These are phyloP conservation scores for Allobates femoralis DNA, from an alignment of 2,797 vertebrate genomes.

Conservation along the genomic window DNA sequence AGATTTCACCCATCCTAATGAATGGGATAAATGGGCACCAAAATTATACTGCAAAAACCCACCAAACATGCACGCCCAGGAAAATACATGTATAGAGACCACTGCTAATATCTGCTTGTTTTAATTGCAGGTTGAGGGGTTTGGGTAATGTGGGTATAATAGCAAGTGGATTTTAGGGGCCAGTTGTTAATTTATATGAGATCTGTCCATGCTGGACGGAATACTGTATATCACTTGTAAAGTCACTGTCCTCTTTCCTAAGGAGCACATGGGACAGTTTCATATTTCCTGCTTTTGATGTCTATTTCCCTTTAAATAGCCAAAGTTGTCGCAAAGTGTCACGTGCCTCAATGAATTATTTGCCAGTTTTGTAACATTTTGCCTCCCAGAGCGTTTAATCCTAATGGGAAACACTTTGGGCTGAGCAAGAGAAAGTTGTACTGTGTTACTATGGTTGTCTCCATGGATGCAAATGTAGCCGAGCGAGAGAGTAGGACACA, in stretches of 20 bases:
- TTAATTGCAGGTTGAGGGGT: no score
- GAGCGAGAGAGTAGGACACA: constrained; percentile 72
- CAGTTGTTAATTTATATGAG: no score
- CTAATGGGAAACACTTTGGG: constrained; percentile 62
- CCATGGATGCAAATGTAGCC: constrained; percentile 77
- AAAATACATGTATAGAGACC: no score
- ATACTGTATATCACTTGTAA: no score
- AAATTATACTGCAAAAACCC: no score
- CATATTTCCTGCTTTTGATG: background rate
- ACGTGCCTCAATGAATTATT: constrained; percentile 29
- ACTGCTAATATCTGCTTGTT: no score
- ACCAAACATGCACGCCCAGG: no score
- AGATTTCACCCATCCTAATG: no score
- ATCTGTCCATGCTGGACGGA: no score
- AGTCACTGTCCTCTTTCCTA: background rate
- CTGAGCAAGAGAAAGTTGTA: constrained; percentile 64
- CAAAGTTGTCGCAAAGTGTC: constrained; percentile 6
- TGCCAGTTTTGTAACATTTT: constrained; percentile 57
- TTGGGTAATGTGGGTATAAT: no score
- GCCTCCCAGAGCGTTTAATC: constrained; percentile 60
- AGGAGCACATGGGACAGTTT: background rate
- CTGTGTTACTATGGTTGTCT: constrained; percentile 75
- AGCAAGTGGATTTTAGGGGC: no score
- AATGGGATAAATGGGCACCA: no score
- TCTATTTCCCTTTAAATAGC: background rate